These are phyloP conservation scores for Conopomorpha cramerella DNA, from an alignment of 1,140 invertebrate genomes.

Conservation along the genomic window DNA sequence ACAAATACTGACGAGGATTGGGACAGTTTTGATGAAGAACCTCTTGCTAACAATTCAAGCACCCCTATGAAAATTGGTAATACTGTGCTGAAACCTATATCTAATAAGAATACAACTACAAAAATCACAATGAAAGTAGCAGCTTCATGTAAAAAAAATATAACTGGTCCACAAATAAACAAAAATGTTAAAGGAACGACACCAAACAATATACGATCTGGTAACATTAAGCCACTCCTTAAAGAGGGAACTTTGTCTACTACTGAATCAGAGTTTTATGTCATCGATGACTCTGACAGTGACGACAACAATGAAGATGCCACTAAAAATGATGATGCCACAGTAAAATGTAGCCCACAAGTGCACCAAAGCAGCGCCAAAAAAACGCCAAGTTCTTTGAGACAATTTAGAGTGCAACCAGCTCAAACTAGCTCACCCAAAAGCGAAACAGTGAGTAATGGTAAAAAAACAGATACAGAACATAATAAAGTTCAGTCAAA, in stretches of 20 bases:
- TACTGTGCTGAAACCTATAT: neutral
- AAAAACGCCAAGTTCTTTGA: neutral
- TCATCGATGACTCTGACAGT: conserved; percentile 16
- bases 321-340: conserved; percentile 12
- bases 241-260: neutral
- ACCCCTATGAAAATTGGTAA: no score
- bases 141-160: neutral
- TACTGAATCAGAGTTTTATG: neutral
- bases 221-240: neutral
- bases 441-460: neutral
- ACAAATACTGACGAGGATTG: no score
- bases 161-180: neutral
- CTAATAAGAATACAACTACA: neutral
- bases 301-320: conserved; percentile 13
- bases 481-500: neutral
- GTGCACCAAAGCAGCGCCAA: neutral
- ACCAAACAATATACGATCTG: neutral
- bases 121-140: neutral
- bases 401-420: neutral
- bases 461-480: neutral
- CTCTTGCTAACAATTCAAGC: no score
- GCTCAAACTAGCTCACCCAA: neutral
- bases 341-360: neutral
- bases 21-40: no score
- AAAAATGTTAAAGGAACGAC: neutral